These are phyloP conservation scores for Steromphala cineraria DNA, from an alignment of 2,888 invertebrate species.

Conservation along the genomic window DNA sequence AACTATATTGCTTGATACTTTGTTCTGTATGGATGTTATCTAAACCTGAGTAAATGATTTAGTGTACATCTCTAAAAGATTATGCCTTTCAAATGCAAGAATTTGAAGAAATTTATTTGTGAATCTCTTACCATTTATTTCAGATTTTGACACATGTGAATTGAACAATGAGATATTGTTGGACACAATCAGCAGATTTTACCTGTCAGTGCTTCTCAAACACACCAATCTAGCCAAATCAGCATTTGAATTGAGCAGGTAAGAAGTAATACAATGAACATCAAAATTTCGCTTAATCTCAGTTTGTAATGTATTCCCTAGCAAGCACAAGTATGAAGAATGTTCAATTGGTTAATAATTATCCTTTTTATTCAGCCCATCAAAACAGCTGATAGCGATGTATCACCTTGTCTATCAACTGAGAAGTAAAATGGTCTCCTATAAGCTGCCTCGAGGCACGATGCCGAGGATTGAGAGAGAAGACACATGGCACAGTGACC, in stretches of 20 bases:
- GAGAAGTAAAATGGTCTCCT: slow-evolving; percentile 57
- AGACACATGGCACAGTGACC: slow-evolving; percentile 1
- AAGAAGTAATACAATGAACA: slow-evolving; percentile 41
- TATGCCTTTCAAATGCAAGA: no score
- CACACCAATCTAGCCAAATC: slow-evolving; percentile 77
- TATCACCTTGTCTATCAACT: slow-evolving; percentile 64
- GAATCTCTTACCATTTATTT: not conserved
- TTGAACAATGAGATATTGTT: slow-evolving; percentile 74
- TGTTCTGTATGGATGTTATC: no score
- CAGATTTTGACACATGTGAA: slow-evolving; percentile 78
- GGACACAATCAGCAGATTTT: slow-evolving; percentile 77
- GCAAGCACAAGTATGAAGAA: not conserved
- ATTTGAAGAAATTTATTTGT: no score
- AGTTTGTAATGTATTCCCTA: not conserved
- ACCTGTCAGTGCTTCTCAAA: slow-evolving; percentile 78
- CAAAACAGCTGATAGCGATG: slow-evolving; percentile 48
- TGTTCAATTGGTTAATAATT: not conserved
- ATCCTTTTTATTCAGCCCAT: slow-evolving; percentile 52
- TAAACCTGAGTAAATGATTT: no score
- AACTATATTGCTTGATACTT: no score
- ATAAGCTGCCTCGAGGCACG: slow-evolving; percentile 15
- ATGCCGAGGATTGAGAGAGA: not conserved
- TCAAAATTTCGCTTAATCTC: not conserved
- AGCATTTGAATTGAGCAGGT: slow-evolving; percentile 73
- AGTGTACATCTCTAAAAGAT: no score